Base-by-base conservation (phyloP, 1,140 invertebrate genomes). In the Anoplolepis gracilipes region DNA sequence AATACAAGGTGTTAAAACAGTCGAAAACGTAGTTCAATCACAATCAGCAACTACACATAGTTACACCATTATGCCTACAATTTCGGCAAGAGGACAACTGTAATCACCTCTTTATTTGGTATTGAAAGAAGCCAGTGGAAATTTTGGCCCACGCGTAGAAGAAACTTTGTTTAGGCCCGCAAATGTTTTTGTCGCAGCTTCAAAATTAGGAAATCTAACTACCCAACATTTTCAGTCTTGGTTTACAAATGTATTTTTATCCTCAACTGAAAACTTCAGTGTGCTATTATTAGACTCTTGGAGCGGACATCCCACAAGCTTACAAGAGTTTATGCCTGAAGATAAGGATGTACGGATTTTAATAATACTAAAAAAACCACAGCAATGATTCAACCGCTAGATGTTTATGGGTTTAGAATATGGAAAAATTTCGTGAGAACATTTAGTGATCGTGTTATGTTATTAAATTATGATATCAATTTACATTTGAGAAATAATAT, bases 211-310 rank as follows among this genome's bases (percentile, higher is more conserved):
- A 16, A 88, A 86, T 28, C 19, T 88, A 25, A 84, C 65, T 16
- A 39, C 36, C 8, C 70, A 55, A 13, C 57, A 55, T 1, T 49
- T 62, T 30, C 42, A 49, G 13, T 86, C 25, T 65, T 88, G 73
- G 84, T 75, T 88, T 10, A 33, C 61, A 28, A 49, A 84, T 33
- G 22, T 88, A 36, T 86, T 59, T 65, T 59, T 86, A 46, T n/a
- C 65, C 42, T 8, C 39, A 7, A 57, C 16, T 13, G 55, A 39
- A 28, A 6, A 8, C 0, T 30, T 42, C 42, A 69, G 2, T 13
- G 70, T 84, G 0, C 7, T 86, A 5, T 81, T 61, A 85, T 33
- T 90, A n/a, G 81, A 86, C 42, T 88, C 87, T 16, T 90, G 77
- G 77, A 79, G 28, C 28, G 85, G 87, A 61, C 77, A 88, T 30